Conservation (phyloP, 1,140 invertebrate genomes). For the Formica selysi region DNA sequence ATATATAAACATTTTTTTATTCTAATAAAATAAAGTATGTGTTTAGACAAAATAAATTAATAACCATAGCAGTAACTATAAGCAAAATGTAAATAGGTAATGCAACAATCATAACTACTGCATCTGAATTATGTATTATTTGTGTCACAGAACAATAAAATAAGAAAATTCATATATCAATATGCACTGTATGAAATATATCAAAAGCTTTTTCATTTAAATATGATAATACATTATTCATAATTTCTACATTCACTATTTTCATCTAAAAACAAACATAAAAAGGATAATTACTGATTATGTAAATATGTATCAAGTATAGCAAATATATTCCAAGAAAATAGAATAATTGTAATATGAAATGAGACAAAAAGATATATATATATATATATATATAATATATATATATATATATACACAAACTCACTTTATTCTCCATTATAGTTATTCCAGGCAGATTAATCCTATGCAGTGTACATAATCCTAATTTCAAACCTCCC, state of each 20-base stretch:
- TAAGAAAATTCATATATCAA: conserved; percentile 22
- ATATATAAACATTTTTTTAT: not conserved
- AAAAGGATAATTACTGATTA: not conserved
- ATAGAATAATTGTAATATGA: not conserved
- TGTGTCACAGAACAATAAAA: not conserved
- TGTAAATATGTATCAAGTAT: not conserved
- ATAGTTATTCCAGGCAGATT: conserved; percentile 76
- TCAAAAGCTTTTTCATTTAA: conserved; percentile 79
- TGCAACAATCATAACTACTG: not conserved
- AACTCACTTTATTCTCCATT: conserved; percentile 76
- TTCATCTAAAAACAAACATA: conserved; percentile 78
- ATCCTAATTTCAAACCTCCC: conserved; percentile 74
- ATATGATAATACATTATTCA: conserved; percentile 78
- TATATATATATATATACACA: not conserved
- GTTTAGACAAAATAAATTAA: not conserved
- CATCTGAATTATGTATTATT: not conserved
- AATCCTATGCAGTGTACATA: conserved; percentile 77
- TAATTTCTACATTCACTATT: conserved; percentile 65
- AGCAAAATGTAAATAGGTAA: not conserved
- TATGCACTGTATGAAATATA: conserved; percentile 68
- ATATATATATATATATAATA: not conserved
- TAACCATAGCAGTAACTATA: not conserved
- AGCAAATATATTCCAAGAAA: not conserved
- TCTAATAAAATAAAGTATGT: not conserved
- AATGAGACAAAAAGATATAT: not conserved